phyloP scores from a whole-genome alignment of 2,888 invertebrate genomes.

The Ischnura elegans region DNA sequence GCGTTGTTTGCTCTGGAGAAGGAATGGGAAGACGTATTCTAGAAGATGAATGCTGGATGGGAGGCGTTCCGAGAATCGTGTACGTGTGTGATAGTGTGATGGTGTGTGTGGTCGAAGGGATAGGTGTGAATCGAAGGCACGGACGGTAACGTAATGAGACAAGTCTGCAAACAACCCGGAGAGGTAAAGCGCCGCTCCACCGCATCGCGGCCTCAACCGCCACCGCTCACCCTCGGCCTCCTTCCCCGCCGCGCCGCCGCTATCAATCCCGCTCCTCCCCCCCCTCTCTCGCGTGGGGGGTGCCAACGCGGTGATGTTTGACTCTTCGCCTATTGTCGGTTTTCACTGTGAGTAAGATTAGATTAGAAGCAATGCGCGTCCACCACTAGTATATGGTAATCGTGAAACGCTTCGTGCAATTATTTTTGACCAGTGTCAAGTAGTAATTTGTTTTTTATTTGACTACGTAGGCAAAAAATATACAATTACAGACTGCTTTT shows the following conservation, averaged over 20 bases:
- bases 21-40: neutral
- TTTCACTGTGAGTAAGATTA: too few relatives aligned
- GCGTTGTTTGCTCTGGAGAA: neutral
- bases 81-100: neutral
- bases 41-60: neutral
- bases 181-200: slow-evolving; percentile 68
- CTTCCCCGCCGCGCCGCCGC: too few relatives aligned
- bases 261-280: slow-evolving; percentile 55
- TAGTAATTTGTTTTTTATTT: too few relatives aligned
- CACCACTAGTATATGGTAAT: too few relatives aligned
- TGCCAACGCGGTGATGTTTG: neutral
- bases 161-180: slow-evolving; percentile 30
- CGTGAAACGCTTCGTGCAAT: too few relatives aligned
- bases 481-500: too few relatives aligned
- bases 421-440: too few relatives aligned
- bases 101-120: neutral
- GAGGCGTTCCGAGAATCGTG: neutral
- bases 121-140: slow-evolving; percentile 18
- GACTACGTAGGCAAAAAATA: too few relatives aligned
- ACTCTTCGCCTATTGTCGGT: neutral
- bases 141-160: slow-evolving; percentile 24
- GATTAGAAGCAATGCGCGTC: too few relatives aligned
- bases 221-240: slow-evolving; percentile 66
- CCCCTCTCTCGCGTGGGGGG: neutral
- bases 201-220: slow-evolving; percentile 69